phyloP scores from a whole-genome alignment of 2,888 invertebrate species.

The Piscicola geometra region DNA sequence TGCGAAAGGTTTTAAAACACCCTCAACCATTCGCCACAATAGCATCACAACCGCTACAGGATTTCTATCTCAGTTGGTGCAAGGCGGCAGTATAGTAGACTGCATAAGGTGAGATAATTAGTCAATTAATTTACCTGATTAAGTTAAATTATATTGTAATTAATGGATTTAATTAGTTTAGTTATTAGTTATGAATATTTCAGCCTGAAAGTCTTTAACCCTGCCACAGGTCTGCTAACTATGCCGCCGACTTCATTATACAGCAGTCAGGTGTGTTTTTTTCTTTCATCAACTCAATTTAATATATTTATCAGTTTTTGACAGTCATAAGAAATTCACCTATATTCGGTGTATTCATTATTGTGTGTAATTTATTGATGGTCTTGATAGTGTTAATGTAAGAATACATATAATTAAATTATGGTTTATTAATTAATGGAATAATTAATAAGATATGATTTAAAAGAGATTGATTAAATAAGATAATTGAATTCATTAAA shows the following conservation, averaged over 20 bases:
- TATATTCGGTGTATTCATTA: not conserved
- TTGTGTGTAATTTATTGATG: not conserved
- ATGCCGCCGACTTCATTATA: constrained; percentile 80
- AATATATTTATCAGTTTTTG: too few relatives aligned
- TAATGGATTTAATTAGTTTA: too few relatives aligned
- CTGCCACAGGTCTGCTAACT: constrained; percentile 69
- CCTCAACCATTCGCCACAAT: not conserved
- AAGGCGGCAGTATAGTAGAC: constrained; percentile 66
- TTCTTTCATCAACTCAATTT: too few relatives aligned
- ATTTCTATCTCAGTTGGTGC: constrained; percentile 79
- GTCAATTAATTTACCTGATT: too few relatives aligned
- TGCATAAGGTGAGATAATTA: constrained; percentile 64
- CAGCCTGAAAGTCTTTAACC: too few relatives aligned
- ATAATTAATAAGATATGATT: not conserved
- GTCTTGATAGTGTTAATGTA: not conserved
- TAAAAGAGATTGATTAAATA: not conserved
- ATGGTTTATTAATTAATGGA: not conserved
- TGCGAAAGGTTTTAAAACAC: too few relatives aligned
- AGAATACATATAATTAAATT: not conserved
- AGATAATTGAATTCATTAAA: not conserved
- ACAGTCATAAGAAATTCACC: too few relatives aligned
- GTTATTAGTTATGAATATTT: too few relatives aligned
- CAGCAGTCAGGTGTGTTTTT: constrained; percentile 89
- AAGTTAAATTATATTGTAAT: too few relatives aligned
- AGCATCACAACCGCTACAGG: constrained; percentile 59